Evolutionary conservation across 2,113 vertebrate species (phyloP).

Genomic region (Pungitius pungitius): DNA sequence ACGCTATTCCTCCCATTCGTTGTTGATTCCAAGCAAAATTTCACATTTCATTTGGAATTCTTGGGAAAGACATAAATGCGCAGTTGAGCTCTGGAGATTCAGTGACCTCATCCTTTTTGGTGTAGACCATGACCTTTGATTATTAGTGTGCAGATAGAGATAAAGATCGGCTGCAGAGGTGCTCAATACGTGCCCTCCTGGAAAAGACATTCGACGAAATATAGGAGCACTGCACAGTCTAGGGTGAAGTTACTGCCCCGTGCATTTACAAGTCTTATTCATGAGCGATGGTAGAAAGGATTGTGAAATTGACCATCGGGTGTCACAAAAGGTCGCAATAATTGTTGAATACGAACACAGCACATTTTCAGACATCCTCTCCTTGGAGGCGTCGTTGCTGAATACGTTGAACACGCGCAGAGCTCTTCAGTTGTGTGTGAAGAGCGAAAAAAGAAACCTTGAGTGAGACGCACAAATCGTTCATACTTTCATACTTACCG

Average conservation of each 20-base stretch:
- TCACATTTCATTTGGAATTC: neutral
- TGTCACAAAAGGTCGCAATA: neutral
- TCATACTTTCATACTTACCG: neutral
- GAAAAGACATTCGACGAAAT: neutral
- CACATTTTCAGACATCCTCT: neutral
- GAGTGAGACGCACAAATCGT: neutral
- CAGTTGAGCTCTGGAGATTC: neutral
- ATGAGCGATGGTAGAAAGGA: neutral
- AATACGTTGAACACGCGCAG: slow-evolving; percentile 5
- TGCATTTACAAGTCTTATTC: neutral
- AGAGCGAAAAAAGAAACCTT: slow-evolving; percentile 1
- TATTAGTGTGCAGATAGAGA: neutral
- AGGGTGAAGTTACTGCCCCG: neutral
- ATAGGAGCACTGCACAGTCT: neutral
- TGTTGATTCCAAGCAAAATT: neutral
- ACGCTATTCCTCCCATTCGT: slow-evolving; percentile 22
- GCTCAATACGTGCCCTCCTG: neutral
- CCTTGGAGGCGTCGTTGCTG: slow-evolving; percentile 1
- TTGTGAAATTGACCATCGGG: neutral
- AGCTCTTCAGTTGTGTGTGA: too few relatives aligned
- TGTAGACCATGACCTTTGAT: neutral
- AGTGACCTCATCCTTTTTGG: neutral
- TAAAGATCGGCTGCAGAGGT: neutral
- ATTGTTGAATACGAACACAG: neutral
- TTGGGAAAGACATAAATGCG: neutral